Conservation (phyloP, 2,797 vertebrate species). For the Eleutherodactylus coqui region DNA sequence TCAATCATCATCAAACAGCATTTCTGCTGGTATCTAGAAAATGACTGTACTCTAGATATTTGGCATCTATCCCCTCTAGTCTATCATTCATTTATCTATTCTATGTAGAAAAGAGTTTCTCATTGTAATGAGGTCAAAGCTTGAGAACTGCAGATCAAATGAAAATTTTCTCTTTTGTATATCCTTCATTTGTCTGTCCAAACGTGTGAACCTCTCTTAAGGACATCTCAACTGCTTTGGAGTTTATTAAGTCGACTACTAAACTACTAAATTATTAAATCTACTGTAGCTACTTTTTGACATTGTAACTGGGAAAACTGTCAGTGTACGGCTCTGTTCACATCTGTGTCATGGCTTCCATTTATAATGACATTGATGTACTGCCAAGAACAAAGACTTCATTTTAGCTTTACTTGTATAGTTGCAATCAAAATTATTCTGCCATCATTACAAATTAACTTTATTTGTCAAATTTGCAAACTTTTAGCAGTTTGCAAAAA, state of each 20-base stretch:
- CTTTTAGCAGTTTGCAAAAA: no score
- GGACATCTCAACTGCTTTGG: neutral
- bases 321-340: no score
- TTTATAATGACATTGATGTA: no score
- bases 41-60: conserved; percentile 2
- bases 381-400: no score
- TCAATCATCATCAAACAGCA: neutral
- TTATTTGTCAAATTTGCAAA: no score
- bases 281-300: neutral
- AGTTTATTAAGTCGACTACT: no score
- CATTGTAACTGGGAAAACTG: neutral
- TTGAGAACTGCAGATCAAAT: neutral
- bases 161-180: neutral
- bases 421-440: no score
- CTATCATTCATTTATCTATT: neutral
- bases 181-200: neutral
- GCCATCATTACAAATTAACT: no score
- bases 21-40: neutral
- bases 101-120: neutral
- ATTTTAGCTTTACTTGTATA: no score
- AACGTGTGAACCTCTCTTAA: neutral
- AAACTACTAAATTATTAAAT: no score
- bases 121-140: neutral
- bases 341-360: no score
- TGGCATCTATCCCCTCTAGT: neutral